Evolutionary conservation across 2,113 vertebrate genomes (phyloP), one percentile per base, ranked within the genome.

Genomic region (Leptobrachium leishanense): DNA sequence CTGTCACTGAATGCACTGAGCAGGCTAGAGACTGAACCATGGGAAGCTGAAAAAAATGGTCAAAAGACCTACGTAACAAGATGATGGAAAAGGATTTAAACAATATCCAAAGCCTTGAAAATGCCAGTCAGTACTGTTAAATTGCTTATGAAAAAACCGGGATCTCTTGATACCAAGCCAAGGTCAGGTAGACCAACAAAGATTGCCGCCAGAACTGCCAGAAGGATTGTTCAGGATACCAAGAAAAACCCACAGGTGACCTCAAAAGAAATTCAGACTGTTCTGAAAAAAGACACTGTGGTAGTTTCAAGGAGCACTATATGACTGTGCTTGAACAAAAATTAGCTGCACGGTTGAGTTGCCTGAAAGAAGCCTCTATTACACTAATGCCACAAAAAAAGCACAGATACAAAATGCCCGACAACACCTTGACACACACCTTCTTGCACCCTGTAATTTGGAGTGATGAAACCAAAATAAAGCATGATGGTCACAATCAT

Each of bases 1-100:
- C 63, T 65, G 20, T 65, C 63, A 65, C 63, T 65, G 63, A 31
- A 65, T 65, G 3, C 63, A 65, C 63, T 65, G 63, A 65, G 63
- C 63, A 65, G 63, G 63, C 63, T 20, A 65, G 63, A 65, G 31
- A 65, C 20, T 65, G 63, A 65, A 31, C 63, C 63, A 65, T 41
- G 63, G 4, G 63, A 3, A 65, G 63, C 63, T 39, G 63, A 39
- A 65, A 65, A 39, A 15, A 65, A 65, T 2, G 1, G 63, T 65
- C 63, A 65, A 65, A 65, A 65, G 63, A 65, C 63, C 63, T 65
- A 31, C 20, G 63, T 65, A 65, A 65, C 55, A 3, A 2, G 55
- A 12, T 59, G 1, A 59, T 59, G 55, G 55, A 59, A 59, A 11
- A 12, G 4, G 10, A 59, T 59, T 12, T 13, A 12, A 15, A 59